Percentiles rank a stretch among this genome's conserved stretches.
phyloP scores from a whole-genome alignment of 2,888 invertebrate genomes.

The Chalcosyrphus nemorum region DNA sequence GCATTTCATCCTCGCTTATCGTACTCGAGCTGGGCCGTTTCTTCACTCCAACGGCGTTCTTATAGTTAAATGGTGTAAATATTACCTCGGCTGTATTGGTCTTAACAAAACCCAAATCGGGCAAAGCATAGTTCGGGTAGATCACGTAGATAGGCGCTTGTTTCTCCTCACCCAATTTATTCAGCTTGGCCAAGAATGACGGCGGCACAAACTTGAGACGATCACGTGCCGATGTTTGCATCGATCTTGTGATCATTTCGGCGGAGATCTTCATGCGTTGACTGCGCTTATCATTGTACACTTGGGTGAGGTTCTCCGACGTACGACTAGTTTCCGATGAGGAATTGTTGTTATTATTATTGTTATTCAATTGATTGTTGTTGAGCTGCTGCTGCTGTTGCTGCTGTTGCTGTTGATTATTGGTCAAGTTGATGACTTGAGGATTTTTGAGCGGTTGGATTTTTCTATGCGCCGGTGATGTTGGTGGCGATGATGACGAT shows the following conservation, averaged over 20 bases:
- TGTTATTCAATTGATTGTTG: slow-evolving; percentile 74
- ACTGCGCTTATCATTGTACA: slow-evolving; percentile 73
- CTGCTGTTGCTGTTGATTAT: slow-evolving; percentile 52
- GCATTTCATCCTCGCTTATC: slow-evolving; percentile 89
- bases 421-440: slow-evolving; percentile 79
- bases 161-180: slow-evolving; percentile 84
- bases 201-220: slow-evolving; percentile 86
- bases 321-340: slow-evolving; percentile 80
- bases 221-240: slow-evolving; percentile 86
- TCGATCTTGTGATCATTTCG: slow-evolving; percentile 87
- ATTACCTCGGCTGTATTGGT: slow-evolving; percentile 85
- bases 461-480: slow-evolving; percentile 79
- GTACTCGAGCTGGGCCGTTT: slow-evolving; percentile 81
- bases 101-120: slow-evolving; percentile 92
- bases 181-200: slow-evolving; percentile 87
- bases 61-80: slow-evolving; percentile 84
- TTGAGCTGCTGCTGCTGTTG: slow-evolving; percentile 73
- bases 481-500: slow-evolving; percentile 75
- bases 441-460: slow-evolving; percentile 81
- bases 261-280: slow-evolving; percentile 75
- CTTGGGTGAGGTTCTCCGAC: slow-evolving; percentile 80
- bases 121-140: slow-evolving; percentile 95
- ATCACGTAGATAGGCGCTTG: slow-evolving; percentile 93
- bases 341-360: slow-evolving; percentile 82
- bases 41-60: slow-evolving; percentile 84